Evolutionary conservation across 1,140 invertebrate species (phyloP), one percentile per base, ranked within the genome.

Genomic region (Cotesia typhae): DNA sequence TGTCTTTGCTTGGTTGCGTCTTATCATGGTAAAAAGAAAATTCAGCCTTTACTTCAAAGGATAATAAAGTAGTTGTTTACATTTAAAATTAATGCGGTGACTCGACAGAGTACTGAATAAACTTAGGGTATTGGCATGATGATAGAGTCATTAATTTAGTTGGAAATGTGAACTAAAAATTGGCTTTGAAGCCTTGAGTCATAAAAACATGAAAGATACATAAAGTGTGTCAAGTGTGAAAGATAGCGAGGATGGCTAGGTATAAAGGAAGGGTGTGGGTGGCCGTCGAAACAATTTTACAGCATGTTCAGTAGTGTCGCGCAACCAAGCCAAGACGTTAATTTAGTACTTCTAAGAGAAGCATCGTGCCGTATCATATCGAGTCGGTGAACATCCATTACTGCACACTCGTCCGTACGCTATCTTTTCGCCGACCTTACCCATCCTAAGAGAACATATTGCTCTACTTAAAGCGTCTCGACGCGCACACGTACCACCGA

Each of bases 341-440:
- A 65, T 65, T 65, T 65, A 41, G 12, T 65, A n/a, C 35, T 65
- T 65, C 10, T 36, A 20, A 38, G 36, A 20, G 37, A 36, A 65
- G 35, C 63, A 65, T 65, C 38, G 63, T 47, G 63, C 63, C 63
- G 63, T 65, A 65, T 65, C 63, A 65, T 47, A 65, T 65, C 38
- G 63, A 65, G 35, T 65, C 63, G 38, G 63, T 38, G 63, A 65
- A 65, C 63, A 65, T 65, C 63, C 63, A 65, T 65, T 65, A 65
- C 38, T 36, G 63, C 63, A 14, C n/a, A 35, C 60, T 65, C 36
- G 36, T 65, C 63, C 38, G 63, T 7, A 65, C 63, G 38, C 63
- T 65, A 65, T 65, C 63, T 65, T 65, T 65, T 65, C 63, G 37
- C 63, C 63, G 63, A 47, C 63, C 63, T 14, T 47, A 65, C 36